Base-by-base conservation (phyloP, 2,888 invertebrate genomes). In the Platyscelio sp. region DNA sequence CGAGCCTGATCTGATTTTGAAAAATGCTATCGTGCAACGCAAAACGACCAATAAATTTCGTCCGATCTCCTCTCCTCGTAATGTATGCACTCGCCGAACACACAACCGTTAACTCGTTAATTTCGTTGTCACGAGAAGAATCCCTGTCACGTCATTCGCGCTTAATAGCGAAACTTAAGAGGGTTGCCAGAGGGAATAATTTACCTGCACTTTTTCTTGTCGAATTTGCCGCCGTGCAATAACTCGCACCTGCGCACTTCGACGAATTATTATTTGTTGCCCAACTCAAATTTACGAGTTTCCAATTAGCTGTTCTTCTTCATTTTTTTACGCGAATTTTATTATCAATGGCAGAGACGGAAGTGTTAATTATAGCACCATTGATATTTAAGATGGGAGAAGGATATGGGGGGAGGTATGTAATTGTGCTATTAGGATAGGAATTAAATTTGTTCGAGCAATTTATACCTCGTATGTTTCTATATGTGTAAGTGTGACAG, bases 41-140 rank as follows among this genome's bases (percentile, higher is more conserved):
- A 46, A 49, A 26, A 27, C 51, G n/a, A 40, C 72, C 65, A 60
- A 77, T 83, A 78, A 83, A 83, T 83, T 77, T 33, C 40, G 46
- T 9, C 46, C 27, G 67, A 67, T 20, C 74, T 29, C 74, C 51
- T 38, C 61, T 1, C n/a, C n/a, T n/a, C n/a, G 26, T 70, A 75
- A 76, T 81, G 70, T 76, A 81, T 76, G 78, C 79, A 79, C 65
- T 67, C 70, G 61, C 75, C 43, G 58, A 71, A 58, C 78, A 58
- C 72, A 68, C 74, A 43, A 83, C 83, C 83, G 83, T 83, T 83
- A 83, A 54, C 74, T 83, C 75, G 83, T 83, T 78, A 79, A 83
- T 83, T 79, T 71, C 79, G 67, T 22, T 40, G 78, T 78, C 78
- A 61, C 43, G n/a, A 61, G 51, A 51, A 61, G 72, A n/a, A n/a